Percentiles rank a stretch among this genome's conserved stretches.
phyloP scores from a whole-genome alignment of 2,113 vertebrate genomes.

The Pollimyrus isidori region DNA sequence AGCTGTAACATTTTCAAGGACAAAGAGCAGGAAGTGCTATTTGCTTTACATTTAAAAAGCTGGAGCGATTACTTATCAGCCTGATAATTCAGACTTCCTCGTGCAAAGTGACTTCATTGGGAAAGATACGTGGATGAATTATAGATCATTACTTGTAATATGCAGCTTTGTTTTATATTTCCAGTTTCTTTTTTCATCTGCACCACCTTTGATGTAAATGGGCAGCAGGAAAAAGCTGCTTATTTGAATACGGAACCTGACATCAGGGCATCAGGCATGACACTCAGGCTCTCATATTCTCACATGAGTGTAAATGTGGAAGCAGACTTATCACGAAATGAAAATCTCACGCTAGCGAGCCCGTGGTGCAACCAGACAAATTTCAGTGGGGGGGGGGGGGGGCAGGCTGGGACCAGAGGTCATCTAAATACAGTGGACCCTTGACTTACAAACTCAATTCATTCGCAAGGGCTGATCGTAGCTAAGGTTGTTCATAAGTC shows the following conservation, averaged over 20 bases:
- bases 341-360: background rate
- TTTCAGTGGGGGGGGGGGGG: too few species aligned
- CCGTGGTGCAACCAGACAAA: too few species aligned
- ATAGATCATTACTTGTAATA: background rate
- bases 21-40: conserved; percentile 12
- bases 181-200: background rate
- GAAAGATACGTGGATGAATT: conserved; percentile 22
- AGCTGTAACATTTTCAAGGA: background rate
- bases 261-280: too few species aligned
- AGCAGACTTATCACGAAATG: background rate
- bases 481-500: too few species aligned
- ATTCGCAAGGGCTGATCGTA: too few species aligned
- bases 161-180: background rate
- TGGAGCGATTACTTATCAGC: background rate
- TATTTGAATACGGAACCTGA: background rate
- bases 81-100: conserved; percentile 27
- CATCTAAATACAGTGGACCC: too few species aligned
- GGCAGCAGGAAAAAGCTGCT: background rate
- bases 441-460: too few species aligned
- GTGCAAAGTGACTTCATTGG: background rate
- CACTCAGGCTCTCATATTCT: background rate
- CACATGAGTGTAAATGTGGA: background rate
- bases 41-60: conserved; percentile 13
- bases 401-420: too few species aligned
- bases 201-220: background rate